Evolutionary conservation across 2,888 invertebrate genomes (phyloP).

Genomic region (Hydriomena furcata): DNA sequence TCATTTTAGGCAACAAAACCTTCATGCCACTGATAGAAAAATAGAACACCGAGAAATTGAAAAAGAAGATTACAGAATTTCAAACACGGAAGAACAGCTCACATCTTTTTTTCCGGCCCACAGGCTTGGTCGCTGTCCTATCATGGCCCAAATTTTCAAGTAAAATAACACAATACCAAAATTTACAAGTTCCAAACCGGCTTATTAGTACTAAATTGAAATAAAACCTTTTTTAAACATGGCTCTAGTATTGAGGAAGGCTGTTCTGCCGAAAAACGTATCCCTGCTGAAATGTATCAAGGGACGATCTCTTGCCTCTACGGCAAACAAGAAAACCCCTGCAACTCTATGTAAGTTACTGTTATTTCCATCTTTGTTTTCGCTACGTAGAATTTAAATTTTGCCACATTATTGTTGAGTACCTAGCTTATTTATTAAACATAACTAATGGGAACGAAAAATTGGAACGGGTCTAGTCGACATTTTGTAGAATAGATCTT

Average conservation of each 20-base stretch:
- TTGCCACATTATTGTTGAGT: neutral
- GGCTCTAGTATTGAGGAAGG: conserved; percentile 69
- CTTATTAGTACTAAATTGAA: conserved; percentile 26
- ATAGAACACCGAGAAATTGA: conserved; percentile 31
- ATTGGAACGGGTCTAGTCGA: no score
- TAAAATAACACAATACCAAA: conserved; percentile 45
- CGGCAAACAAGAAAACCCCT: conserved; percentile 52
- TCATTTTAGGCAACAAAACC: conserved; percentile 11
- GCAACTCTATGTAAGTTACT: conserved; percentile 59
- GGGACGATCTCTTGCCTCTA: conserved; percentile 54
- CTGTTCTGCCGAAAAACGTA: conserved; percentile 60
- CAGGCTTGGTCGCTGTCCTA: conserved; percentile 48
- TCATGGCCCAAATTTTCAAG: conserved; percentile 71
- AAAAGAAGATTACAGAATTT: conserved; percentile 48
- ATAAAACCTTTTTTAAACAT: conserved; percentile 47
- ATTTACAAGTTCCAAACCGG: conserved; percentile 45
- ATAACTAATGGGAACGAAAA: no score
- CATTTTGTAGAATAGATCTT: no score
- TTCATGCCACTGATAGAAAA: conserved; percentile 10
- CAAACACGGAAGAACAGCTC: conserved; percentile 42
- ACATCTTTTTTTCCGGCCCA: conserved; percentile 51
- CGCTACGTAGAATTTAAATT: neutral
- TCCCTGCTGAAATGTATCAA: conserved; percentile 66
- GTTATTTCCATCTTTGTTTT: neutral
- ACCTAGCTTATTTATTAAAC: neutral